Evolutionary conservation across 1,140 invertebrate species (phyloP).

Genomic region (Procambarus virginalis): DNA sequence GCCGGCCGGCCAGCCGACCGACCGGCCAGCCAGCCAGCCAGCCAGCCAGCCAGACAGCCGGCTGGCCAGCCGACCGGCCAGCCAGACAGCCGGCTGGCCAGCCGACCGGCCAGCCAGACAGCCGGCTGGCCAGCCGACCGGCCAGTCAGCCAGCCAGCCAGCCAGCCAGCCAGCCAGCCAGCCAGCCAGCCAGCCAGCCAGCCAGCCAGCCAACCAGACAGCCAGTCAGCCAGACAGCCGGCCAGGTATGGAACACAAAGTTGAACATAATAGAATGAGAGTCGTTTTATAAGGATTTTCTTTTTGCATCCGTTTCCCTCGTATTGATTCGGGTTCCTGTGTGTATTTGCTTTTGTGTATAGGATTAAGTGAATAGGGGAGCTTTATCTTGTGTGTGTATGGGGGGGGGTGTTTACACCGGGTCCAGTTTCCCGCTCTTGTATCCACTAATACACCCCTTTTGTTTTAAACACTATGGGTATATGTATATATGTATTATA

Average conservation of each 20-base stretch:
- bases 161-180: neutral
- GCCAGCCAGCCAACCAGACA: too few species aligned
- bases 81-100: too few species aligned
- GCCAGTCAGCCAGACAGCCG: neutral
- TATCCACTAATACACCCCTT: too few species aligned
- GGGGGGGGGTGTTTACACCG: neutral
- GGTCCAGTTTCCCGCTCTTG: too few species aligned
- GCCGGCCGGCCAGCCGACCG: too few species aligned
- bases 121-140: too few species aligned
- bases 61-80: too few species aligned
- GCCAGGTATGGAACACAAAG: neutral
- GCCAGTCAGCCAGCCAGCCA: too few species aligned
- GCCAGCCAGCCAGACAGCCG: too few species aligned
- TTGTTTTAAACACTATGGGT: neutral
- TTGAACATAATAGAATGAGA: slow-evolving; percentile 8
- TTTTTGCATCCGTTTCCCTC: slow-evolving; percentile 39
- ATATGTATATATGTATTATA: slow-evolving; percentile 43
- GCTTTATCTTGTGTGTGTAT: slow-evolving; percentile 52
- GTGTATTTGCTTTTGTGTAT: slow-evolving; percentile 61
- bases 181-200: neutral
- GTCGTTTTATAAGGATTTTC: slow-evolving; percentile 47
- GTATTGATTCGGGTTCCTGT: slow-evolving; percentile 52
- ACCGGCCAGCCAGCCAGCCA: too few species aligned
- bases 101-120: too few species aligned
- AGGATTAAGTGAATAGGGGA: slow-evolving; percentile 58